These are phyloP conservation scores for Sciurus carolinensis DNA, from an alignment of 2,797 vertebrate species.

Conservation along the genomic window DNA sequence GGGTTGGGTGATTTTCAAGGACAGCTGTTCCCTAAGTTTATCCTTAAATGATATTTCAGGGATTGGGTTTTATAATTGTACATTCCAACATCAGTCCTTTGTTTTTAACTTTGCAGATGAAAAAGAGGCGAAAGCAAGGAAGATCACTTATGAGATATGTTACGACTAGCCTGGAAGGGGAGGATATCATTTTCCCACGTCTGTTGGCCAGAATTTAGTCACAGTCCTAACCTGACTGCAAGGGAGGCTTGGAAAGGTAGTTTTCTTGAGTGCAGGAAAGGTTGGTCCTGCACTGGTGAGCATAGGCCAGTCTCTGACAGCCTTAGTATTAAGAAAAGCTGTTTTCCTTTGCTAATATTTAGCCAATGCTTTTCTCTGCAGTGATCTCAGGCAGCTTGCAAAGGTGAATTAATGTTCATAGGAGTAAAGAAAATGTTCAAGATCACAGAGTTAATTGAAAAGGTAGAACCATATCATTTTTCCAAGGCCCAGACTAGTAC, in stretches of 20 bases:
- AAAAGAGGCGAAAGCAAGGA: background rate
- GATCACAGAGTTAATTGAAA: background rate
- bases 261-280: background rate
- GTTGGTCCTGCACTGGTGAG: background rate
- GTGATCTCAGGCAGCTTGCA: background rate
- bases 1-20: background rate
- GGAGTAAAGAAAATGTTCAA: background rate
- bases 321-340: background rate
- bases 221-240: background rate
- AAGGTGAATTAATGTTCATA: background rate
- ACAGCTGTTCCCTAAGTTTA: background rate
- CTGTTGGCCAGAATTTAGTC: background rate
- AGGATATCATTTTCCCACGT: background rate
- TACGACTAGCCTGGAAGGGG: background rate
- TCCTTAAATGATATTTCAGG: background rate
- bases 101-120: background rate
- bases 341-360: background rate
- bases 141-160: background rate
- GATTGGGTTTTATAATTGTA: background rate
- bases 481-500: background rate
- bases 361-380: background rate
- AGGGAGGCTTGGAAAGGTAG: background rate
- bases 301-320: background rate
- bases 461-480: background rate
- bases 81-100: background rate